Conservation (phyloP, 2,888 invertebrate species). For the Acleris holmiana region DNA sequence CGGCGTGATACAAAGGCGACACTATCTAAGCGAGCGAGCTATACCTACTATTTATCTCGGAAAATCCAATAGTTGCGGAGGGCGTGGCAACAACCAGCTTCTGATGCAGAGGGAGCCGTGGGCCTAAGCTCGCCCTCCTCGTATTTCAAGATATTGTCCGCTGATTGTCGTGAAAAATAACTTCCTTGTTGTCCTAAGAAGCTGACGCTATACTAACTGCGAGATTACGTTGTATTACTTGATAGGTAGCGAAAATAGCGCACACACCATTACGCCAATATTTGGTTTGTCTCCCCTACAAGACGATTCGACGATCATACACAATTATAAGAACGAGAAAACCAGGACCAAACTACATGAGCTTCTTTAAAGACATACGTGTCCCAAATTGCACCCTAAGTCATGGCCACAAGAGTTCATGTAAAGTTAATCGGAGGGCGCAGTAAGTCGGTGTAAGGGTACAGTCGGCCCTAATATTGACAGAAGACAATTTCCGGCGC, state of each 20-base stretch:
- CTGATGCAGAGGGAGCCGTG: too few species aligned
- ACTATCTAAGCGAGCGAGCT: too few species aligned
- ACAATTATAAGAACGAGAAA: conserved; percentile 53
- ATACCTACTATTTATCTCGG: too few species aligned
- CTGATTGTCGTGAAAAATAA: too few species aligned
- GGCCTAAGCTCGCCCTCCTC: too few species aligned
- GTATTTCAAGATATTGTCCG: too few species aligned
- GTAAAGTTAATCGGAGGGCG: neutral
- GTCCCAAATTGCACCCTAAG: conserved; percentile 15
- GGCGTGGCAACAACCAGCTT: too few species aligned
- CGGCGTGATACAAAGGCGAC: too few species aligned
- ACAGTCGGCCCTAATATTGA: conserved; percentile 62
- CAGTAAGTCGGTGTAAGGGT: conserved; percentile 40
- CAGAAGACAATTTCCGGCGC: conserved; percentile 72
- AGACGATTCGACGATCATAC: conserved; percentile 65
- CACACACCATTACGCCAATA: conserved; percentile 46
- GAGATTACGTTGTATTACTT: conserved; percentile 1
- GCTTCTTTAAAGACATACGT: neutral
- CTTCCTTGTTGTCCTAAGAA: too few species aligned
- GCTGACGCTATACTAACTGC: neutral
- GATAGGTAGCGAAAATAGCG: conserved; percentile 28
- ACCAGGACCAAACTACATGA: conserved; percentile 17
- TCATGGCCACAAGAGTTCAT: conserved; percentile 22
- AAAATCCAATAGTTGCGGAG: too few species aligned
- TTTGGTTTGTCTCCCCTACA: conserved; percentile 52